phyloP scores from a whole-genome alignment of 2,113 vertebrate species.

The Henicopernis longicauda region DNA sequence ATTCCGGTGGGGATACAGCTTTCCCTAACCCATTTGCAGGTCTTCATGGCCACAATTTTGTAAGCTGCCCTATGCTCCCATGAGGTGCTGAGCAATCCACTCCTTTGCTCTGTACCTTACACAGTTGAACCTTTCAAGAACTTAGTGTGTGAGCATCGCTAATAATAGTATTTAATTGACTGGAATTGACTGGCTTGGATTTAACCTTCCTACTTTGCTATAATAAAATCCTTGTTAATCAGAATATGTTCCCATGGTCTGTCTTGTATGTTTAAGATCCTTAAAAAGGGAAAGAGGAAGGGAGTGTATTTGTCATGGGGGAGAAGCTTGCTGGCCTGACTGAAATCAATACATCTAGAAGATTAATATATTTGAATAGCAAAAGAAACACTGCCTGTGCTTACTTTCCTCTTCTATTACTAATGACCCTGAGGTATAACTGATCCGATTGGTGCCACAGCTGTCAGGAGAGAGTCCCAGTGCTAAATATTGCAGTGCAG shows the following conservation, averaged over 20 bases:
- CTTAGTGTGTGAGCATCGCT: background rate
- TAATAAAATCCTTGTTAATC: conserved; percentile 14
- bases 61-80: background rate
- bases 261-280: background rate
- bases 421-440: background rate
- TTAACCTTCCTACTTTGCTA: background rate
- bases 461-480: background rate
- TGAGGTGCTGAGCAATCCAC: background rate
- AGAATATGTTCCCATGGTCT: background rate
- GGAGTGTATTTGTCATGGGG: background rate
- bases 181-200: background rate
- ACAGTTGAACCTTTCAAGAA: background rate
- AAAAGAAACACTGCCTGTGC: background rate
- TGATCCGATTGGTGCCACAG: background rate
- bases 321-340: background rate
- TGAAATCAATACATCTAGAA: background rate
- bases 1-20: conserved; percentile 25
- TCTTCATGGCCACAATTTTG: background rate
- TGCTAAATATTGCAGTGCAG: background rate
- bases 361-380: background rate
- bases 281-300: background rate
- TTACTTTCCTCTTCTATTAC: background rate
- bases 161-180: conserved; percentile 2
- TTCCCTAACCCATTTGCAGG: background rate
- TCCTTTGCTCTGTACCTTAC: background rate